Base-by-base conservation (phyloP, 2,888 invertebrate genomes). In the Drosophila atripex region DNA sequence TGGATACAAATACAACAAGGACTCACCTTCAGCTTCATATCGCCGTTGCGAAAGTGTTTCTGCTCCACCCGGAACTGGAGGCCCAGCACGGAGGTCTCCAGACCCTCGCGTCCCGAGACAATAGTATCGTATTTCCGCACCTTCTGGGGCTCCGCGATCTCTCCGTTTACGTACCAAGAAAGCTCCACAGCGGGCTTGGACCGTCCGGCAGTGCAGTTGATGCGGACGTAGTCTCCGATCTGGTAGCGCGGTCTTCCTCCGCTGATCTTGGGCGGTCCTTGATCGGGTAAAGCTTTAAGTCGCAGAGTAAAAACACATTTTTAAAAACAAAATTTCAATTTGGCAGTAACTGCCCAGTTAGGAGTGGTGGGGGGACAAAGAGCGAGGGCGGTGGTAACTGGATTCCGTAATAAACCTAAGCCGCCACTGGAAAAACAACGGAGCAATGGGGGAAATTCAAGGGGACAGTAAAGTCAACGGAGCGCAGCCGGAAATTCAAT, bases 11-110 rank as follows among this genome's bases (percentile, higher is more conserved):
- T 39, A 3, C 6, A 0, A 9, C 2, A 0, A 23, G 0, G 1
- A 61, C 80, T 79, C 68, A 92, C 92, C 93, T 95, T 95, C 72
- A 95, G 92, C 91, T 95, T 95, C 94, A 95, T 94, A 90, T 95
- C 95, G 66, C 95, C 95, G 66, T 93, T 92, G 82, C 93, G 93
- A 92, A 95, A 95, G 90, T 95, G 95, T 86, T 94, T 93, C 80
- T 93, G 93, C 55, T 93, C 93, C 52, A 95, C 95, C 73, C 93
- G 93, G 90, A 95, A 95, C 88, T 95, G 94, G 71, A 95, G 91
- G 28, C 95, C 95, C 63, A 95, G 91, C 51, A 93, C 93, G 1
- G 95, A 93, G 12, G 94, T 94, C 90, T 95, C 94, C 60, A 95
- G 92, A 14, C 94, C 94, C 76, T 94, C 94, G 1, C 93, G 92